Evolutionary conservation across 2,797 vertebrate species (phyloP).

Genomic region (Falco biarmicus): DNA sequence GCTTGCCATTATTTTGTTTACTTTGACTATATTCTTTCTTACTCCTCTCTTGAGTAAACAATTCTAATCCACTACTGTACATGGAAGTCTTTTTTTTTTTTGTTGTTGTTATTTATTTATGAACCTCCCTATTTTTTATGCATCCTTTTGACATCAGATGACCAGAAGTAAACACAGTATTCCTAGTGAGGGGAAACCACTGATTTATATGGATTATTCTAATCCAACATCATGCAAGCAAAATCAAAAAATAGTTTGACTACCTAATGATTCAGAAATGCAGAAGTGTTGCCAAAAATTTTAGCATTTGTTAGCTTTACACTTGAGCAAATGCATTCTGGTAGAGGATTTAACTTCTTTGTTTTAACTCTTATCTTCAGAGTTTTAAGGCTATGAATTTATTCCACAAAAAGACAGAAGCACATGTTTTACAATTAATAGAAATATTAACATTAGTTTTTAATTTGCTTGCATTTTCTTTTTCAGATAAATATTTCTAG

Average conservation of each 20-base stretch:
- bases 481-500: not conserved
- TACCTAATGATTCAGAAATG: constrained; percentile 72
- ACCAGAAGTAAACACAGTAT: not conserved
- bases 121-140: not conserved
- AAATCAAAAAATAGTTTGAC: constrained; percentile 64
- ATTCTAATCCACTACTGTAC: not conserved
- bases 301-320: constrained; percentile 63
- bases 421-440: not conserved
- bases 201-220: constrained; percentile 37
- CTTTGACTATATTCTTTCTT: not conserved
- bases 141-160: not conserved
- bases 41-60: not conserved
- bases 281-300: constrained; percentile 44
- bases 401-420: not conserved
- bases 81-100: not conserved
- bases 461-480: not conserved
- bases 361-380: not conserved
- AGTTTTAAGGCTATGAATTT: not conserved
- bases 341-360: constrained; percentile 17
- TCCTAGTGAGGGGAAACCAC: constrained; percentile 17
- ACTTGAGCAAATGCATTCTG: constrained; percentile 55
- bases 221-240: constrained; percentile 29
- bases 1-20: constrained; percentile 23
- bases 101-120: not conserved
- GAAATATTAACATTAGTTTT: not conserved